Evolutionary conservation across 2,113 vertebrate genomes (phyloP).

Genomic region (Zosterops pallidus): DNA sequence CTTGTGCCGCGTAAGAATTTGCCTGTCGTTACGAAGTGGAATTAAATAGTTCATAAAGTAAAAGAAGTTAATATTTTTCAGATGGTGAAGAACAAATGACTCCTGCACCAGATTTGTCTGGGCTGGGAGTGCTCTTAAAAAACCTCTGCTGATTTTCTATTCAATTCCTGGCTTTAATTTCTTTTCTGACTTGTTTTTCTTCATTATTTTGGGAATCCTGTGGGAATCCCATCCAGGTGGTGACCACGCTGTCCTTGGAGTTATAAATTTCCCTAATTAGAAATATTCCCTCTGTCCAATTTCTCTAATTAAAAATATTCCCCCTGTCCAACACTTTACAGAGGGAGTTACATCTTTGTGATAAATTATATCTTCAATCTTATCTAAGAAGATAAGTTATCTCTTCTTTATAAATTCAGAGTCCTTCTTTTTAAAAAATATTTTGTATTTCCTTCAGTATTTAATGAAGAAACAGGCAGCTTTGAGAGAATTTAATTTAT

Average conservation of each 20-base stretch:
- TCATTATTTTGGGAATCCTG: background rate
- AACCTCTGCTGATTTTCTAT: background rate
- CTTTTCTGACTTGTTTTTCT: background rate
- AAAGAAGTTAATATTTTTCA: background rate
- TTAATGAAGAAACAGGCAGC: accelerated
- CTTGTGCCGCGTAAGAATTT: background rate
- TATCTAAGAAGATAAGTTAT: too few relatives aligned
- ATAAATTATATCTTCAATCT: too few relatives aligned
- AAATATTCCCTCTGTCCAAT: background rate
- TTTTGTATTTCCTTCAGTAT: background rate
- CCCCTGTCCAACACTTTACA: background rate
- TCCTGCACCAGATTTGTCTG: background rate
- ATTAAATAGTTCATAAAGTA: background rate
- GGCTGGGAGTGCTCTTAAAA: background rate
- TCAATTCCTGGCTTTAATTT: background rate
- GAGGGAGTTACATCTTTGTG: background rate
- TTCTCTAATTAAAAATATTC: too few relatives aligned
- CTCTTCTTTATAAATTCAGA: too few relatives aligned
- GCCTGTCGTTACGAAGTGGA: background rate
- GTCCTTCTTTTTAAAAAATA: background rate
- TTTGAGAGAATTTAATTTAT: background rate
- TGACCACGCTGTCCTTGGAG: background rate
- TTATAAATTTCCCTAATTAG: background rate
- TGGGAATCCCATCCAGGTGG: background rate
- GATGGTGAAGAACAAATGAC: background rate